Evolutionary conservation across 2,888 invertebrate genomes (phyloP), one percentile per base, ranked within the genome.

Genomic region (Timandra comae): DNA sequence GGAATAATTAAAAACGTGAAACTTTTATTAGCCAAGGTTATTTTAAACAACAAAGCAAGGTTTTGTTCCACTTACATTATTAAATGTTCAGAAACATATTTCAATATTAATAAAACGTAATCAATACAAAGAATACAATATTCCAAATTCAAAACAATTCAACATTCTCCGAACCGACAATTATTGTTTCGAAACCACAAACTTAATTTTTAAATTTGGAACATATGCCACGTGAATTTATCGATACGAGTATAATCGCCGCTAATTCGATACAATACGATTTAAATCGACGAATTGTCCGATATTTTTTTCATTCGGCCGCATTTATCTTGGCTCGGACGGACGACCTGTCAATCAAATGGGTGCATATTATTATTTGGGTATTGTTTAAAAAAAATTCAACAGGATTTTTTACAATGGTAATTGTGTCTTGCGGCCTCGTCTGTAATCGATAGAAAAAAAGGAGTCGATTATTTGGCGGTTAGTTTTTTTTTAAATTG

Each of bases 181-280:
- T 50, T 46, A 13, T 38, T 25, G 21, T 16, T 21, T 30, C 24
- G 12, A 35, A 33, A 55, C 56, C 60, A 49, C 58, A 56, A 51
- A 53, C 51, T 50, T 57, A 56, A 57, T 64, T 63, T 59, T 50
- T 50, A 1, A 54, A 63, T 61, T 60, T 56, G 51, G 56, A 79
- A 75, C 81, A 82, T 82, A 81, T 79, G 81, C 79, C 78, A 78
- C 81, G 66, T 59, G 54, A 70, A 73, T 72, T 71, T 67, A 60
- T 67, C 73, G 71, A 78, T 84, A n/a, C n/a, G n/a, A n/a, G n/a
- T n/a, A n/a, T n/a, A 82, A 84, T 82, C 73, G 69, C 42, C 60
- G 56, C 77, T 81, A 82, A 84, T 84, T 84, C 71, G 74, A 71
- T 71, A 60, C 74, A 63, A 73, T 66, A 59, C 44, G 46, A 43